Evolutionary conservation across 1,140 invertebrate species (phyloP).

Genomic region (Ostrea denselamellosa): DNA sequence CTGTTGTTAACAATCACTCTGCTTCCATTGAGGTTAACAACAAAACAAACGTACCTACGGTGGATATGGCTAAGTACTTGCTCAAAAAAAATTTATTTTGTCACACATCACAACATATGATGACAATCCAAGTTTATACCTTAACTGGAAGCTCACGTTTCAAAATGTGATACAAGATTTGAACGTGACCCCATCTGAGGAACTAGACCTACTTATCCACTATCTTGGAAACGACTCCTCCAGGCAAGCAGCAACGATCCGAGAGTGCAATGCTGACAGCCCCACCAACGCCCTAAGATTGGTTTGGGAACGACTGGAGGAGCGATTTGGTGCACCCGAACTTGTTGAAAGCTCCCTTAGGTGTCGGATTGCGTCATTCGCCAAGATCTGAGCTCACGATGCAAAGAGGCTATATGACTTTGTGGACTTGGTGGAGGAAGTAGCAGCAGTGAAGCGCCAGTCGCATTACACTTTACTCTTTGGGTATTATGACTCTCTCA

Average conservation of each 20-base stretch:
- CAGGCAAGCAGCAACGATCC: slow-evolving; percentile 32
- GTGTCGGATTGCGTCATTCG: slow-evolving; percentile 37
- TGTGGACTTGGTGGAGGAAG: slow-evolving; percentile 39
- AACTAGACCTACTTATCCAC: slow-evolving; percentile 23
- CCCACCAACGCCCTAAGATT: slow-evolving; percentile 1
- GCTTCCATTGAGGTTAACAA: too few species aligned
- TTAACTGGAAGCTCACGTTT: slow-evolving; percentile 42
- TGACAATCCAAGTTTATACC: slow-evolving; percentile 42
- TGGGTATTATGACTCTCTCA: slow-evolving; percentile 50
- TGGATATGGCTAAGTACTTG: slow-evolving; percentile 22
- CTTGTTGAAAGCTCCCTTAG: slow-evolving; percentile 47
- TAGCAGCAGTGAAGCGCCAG: slow-evolving; percentile 49
- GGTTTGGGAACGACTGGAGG: slow-evolving; percentile 50
- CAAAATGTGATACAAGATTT: slow-evolving; percentile 25
- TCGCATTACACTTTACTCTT: slow-evolving; percentile 23
- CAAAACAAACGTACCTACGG: neutral
- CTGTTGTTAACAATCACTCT: too few species aligned
- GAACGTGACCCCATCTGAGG: slow-evolving; percentile 26
- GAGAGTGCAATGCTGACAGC: slow-evolving; percentile 25
- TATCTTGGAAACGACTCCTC: slow-evolving; percentile 1
- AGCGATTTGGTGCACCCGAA: slow-evolving; percentile 51
- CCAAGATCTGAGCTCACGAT: slow-evolving; percentile 42
- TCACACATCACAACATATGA: slow-evolving; percentile 45
- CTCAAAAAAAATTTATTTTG: slow-evolving; percentile 47
- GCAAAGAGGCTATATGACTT: slow-evolving; percentile 42